Evolutionary conservation across 2,888 invertebrate genomes (phyloP).

Genomic region (Argyresthia albistria): DNA sequence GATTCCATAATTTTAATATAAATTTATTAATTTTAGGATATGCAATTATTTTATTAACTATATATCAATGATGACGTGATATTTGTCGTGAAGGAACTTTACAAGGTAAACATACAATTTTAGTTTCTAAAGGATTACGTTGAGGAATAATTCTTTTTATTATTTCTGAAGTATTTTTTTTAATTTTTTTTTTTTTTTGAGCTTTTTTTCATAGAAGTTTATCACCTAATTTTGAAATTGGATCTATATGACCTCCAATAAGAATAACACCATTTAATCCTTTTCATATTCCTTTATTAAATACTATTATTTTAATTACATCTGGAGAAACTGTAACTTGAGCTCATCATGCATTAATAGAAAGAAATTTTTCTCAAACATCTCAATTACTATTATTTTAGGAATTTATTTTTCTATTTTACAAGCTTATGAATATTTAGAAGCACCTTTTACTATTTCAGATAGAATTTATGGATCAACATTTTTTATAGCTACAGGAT

Average conservation of each 20-base stretch:
- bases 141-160: constrained; percentile 83
- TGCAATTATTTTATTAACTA: constrained; percentile 54
- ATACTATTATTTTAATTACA: no score
- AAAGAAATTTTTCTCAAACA: no score
- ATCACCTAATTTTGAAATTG: constrained; percentile 50
- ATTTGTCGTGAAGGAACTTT: constrained; percentile 76
- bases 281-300: constrained; percentile 79
- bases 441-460: no score
- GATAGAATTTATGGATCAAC: no score
- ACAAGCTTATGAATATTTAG: no score
- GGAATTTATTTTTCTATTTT: no score
- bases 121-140: constrained; percentile 72
- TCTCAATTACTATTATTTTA: no score
- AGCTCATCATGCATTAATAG: no score
- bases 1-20: constrained; percentile 71
- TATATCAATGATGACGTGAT: constrained; percentile 81
- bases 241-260: constrained; percentile 74
- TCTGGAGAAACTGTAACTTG: no score
- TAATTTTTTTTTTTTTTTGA: constrained; percentile 73
- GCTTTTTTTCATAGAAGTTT: constrained; percentile 68
- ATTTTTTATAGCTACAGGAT: no score
- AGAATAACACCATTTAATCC: constrained; percentile 77
- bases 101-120: constrained; percentile 75
- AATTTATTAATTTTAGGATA: constrained; percentile 66
- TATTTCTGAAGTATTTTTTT: constrained; percentile 77